Conservation (phyloP, 2,888 invertebrate genomes). For the Tetanocera ferruginea region DNA sequence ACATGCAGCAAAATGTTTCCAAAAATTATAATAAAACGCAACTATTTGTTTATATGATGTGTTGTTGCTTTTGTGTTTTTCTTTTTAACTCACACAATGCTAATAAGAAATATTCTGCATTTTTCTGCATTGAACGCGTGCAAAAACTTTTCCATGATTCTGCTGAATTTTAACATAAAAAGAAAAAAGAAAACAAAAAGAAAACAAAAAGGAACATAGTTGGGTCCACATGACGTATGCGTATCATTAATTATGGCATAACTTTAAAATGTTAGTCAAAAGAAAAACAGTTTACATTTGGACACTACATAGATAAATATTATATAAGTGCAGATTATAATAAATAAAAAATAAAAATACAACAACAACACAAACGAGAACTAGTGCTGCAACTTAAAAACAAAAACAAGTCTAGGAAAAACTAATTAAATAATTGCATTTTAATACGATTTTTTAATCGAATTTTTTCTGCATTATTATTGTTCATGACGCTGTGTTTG, state of each 20-base stretch:
- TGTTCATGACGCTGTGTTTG: constrained; percentile 16
- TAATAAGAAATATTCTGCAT: background rate
- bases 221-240: background rate
- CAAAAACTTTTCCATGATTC: background rate
- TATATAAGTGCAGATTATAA: background rate
- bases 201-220: background rate
- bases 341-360: background rate
- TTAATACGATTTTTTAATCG: constrained; percentile 10
- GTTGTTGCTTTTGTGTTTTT: background rate
- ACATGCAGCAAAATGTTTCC: too few species aligned
- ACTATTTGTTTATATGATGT: too few species aligned
- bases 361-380: constrained; percentile 12
- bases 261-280: background rate
- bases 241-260: constrained; percentile 14
- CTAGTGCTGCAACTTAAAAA: background rate
- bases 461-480: constrained; percentile 8
- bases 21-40: too few species aligned
- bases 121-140: background rate
- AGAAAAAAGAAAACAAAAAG: too few species aligned
- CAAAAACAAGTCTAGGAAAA: constrained; percentile 3
- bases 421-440: constrained; percentile 38
- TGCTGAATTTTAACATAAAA: background rate
- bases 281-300: background rate
- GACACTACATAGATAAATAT: background rate
- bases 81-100: background rate